Evolutionary conservation across 2,888 invertebrate genomes (phyloP).

Genomic region (Petrolisthes manimaculis): DNA sequence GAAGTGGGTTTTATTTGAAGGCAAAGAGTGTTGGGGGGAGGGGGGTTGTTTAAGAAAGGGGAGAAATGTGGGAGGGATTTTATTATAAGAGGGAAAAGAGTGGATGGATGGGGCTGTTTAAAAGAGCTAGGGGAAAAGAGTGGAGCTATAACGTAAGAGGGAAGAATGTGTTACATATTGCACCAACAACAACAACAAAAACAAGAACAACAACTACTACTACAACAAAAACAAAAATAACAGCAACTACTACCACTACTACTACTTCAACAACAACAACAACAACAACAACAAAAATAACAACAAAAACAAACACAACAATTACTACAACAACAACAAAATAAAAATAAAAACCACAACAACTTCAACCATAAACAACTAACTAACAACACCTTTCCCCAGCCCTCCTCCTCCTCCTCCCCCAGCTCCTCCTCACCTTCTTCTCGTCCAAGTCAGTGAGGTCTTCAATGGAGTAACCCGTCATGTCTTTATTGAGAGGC

Average conservation of each 20-base stretch:
- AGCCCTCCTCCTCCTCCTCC: background rate
- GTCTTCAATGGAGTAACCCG: conserved; percentile 89
- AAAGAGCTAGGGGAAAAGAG: background rate
- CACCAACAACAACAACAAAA: background rate
- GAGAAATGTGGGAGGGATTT: background rate
- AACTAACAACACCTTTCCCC: background rate
- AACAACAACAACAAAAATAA: too few species aligned
- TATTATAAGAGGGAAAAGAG: background rate
- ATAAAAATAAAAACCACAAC: too few species aligned
- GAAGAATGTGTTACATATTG: background rate
- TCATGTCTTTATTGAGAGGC: conserved; percentile 86
- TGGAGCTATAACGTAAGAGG: background rate
- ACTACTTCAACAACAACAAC: too few species aligned
- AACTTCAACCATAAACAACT: background rate
- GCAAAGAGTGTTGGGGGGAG: background rate
- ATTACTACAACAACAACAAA: too few species aligned
- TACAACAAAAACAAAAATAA: too few species aligned
- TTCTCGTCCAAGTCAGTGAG: conserved; percentile 81
- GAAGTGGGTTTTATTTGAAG: background rate
- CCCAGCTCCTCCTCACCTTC: conserved; percentile 78
- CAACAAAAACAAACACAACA: too few species aligned
- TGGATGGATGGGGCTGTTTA: background rate
- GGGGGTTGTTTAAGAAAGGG: background rate
- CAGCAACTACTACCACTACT: too few species aligned
- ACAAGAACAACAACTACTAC: background rate